Evolutionary conservation across 2,888 invertebrate genomes (phyloP).

Genomic region (Dryadula phaetusa): DNA sequence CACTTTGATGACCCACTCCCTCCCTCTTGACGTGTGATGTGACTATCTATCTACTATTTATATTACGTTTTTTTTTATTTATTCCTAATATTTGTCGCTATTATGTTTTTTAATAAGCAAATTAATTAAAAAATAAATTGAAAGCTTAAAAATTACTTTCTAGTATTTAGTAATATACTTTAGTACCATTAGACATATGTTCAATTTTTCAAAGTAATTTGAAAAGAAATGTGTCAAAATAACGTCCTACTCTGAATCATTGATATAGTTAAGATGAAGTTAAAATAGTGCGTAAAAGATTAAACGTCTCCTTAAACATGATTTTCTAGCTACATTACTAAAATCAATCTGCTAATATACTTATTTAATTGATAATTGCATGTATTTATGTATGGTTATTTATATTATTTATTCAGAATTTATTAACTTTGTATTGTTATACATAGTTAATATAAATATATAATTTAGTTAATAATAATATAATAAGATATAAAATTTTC

Average conservation of each 20-base stretch:
- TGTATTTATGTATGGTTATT: not conserved
- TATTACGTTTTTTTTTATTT: no score
- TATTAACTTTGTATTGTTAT: no score
- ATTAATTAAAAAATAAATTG: no score
- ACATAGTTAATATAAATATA: not conserved
- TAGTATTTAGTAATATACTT: no score
- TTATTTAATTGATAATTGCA: not conserved
- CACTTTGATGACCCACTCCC: no score
- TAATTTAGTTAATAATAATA: not conserved
- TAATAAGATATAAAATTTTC: not conserved
- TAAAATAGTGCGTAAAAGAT: not conserved
- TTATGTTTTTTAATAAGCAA: no score
- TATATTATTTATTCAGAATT: not conserved
- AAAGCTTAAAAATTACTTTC: no score
- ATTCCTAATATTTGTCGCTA: no score
- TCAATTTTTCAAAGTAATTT: not conserved
- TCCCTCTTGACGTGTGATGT: no score
- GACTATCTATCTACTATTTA: no score
- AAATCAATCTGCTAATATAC: no score
- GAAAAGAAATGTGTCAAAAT: not conserved
- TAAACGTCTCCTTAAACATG: not conserved
- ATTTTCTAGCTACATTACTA: not conserved
- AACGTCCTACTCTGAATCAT: no score
- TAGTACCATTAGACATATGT: not conserved
- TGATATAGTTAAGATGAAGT: not conserved